Conservation (phyloP, 1,140 invertebrate genomes). For the Pseudobourletiella spinata region DNA sequence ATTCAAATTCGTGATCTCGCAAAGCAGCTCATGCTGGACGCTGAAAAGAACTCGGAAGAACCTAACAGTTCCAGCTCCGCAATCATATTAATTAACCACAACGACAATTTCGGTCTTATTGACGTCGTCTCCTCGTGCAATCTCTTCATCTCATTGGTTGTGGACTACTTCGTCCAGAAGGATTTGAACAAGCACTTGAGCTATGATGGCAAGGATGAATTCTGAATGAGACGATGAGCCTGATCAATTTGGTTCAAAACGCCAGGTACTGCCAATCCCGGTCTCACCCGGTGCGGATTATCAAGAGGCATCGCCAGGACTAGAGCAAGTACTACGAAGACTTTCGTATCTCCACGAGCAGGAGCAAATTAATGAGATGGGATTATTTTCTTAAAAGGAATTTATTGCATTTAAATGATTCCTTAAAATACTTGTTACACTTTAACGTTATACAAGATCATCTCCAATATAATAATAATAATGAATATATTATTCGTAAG, state of each 20-base stretch:
- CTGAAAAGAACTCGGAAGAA: not conserved
- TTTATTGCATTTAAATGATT: not conserved
- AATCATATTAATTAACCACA: not conserved
- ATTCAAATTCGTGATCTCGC: not conserved
- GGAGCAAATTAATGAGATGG: no score
- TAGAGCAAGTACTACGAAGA: no score
- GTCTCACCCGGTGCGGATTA: no score
- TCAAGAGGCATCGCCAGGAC: no score
- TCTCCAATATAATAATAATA: no score
- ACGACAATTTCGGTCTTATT: not conserved
- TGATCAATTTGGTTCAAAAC: not conserved
- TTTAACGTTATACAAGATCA: no score
- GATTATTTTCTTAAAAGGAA: no score
- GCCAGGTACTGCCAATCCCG: not conserved
- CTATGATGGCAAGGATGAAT: not conserved
- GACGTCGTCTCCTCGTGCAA: slow-evolving; percentile 2
- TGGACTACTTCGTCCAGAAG: slow-evolving; percentile 23
- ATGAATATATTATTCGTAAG: no score
- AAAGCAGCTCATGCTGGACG: not conserved
- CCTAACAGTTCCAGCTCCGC: not conserved
- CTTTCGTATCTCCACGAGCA: no score
- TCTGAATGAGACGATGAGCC: not conserved
- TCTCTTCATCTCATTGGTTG: slow-evolving; percentile 23
- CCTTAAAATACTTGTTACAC: no score
- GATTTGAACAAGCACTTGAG: slow-evolving; percentile 12